phyloP scores from a whole-genome alignment of 2,888 invertebrate species.

The Graphium colonna region DNA sequence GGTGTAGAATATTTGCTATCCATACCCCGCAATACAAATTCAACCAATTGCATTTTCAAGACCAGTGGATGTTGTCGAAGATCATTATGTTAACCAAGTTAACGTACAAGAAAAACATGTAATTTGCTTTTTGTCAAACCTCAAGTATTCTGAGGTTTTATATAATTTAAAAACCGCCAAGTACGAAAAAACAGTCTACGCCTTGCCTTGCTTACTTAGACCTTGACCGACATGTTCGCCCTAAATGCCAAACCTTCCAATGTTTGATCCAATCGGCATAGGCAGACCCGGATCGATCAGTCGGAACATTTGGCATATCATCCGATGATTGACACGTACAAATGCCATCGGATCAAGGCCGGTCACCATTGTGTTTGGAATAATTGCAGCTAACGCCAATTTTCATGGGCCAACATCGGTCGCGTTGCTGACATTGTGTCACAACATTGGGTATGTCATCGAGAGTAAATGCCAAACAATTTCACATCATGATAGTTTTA shows the following conservation, averaged over 20 bases:
- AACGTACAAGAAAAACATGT: too few relatives aligned
- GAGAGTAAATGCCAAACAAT: neutral
- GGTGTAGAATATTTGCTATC: too few relatives aligned
- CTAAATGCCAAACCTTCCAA: constrained; percentile 60
- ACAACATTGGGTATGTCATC: neutral
- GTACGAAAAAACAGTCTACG: constrained; percentile 21
- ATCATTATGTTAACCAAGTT: too few relatives aligned
- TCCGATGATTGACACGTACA: constrained; percentile 50
- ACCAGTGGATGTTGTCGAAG: too few relatives aligned
- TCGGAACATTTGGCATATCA: constrained; percentile 26
- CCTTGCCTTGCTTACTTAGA: constrained; percentile 28
- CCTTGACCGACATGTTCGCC: constrained; percentile 65
- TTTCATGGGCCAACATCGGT: neutral
- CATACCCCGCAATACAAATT: too few relatives aligned
- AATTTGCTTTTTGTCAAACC: neutral
- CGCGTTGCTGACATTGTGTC: constrained; percentile 2
- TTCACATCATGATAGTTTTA: neutral
- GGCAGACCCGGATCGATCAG: constrained; percentile 9
- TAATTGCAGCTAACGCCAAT: constrained; percentile 16
- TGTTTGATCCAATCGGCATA: constrained; percentile 34
- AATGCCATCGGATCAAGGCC: constrained; percentile 67
- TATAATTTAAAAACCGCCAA: constrained; percentile 13
- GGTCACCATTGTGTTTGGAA: constrained; percentile 36
- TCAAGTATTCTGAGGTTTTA: neutral
- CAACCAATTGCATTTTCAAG: too few relatives aligned